Evolutionary conservation across 2,113 vertebrate species (phyloP), one percentile per base, ranked within the genome.

Genomic region (Takifugu bimaculatus): DNA sequence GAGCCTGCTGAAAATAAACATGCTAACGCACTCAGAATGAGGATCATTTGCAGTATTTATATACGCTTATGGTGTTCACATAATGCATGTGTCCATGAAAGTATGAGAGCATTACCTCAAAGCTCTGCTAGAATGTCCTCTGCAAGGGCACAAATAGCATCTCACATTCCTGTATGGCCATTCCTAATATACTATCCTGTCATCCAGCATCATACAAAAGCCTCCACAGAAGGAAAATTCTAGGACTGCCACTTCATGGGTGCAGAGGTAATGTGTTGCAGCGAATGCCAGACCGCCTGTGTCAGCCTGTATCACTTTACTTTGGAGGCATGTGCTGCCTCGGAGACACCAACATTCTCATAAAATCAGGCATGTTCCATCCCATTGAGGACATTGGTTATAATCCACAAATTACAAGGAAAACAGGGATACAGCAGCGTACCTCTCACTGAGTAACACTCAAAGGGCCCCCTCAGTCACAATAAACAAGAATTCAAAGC

Each of bases 181-280:
- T 5, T 26, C 14, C 47, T 45, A 27, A 61, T 7, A 59, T 26
- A 54, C 58, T 58, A 28, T 53, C 15, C 27, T 57, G 25, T 54
- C 49, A 12, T 26, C 7, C 43, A 44, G 43, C 2, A 9, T 59
- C 39, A 25, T 28, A 20, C 39, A 57, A 39, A 11, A 39, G 35
- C 35, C 35, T 4, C 9, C 43, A 55, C 55, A 10, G 26, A 39
- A 50, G 56, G 72, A 28, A 14, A 54, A 66, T 68, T 57, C 14
- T 58, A 54, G 44, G 35, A 54, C n/a, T 62, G 54, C 35, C 65
- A 43, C 42, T 7, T 59, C 11, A 55, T 65, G 39, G 43, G 12
- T 42, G 70, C 54, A 50, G 68, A 71, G 75, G 68, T 77, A 74
- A 60, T 57, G 63, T 51, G 35, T 50, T 55, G 63, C 64, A 60